These are phyloP conservation scores for Scophthalmus maximus DNA, from an alignment of 2,113 vertebrate genomes.

Conservation along the genomic window DNA sequence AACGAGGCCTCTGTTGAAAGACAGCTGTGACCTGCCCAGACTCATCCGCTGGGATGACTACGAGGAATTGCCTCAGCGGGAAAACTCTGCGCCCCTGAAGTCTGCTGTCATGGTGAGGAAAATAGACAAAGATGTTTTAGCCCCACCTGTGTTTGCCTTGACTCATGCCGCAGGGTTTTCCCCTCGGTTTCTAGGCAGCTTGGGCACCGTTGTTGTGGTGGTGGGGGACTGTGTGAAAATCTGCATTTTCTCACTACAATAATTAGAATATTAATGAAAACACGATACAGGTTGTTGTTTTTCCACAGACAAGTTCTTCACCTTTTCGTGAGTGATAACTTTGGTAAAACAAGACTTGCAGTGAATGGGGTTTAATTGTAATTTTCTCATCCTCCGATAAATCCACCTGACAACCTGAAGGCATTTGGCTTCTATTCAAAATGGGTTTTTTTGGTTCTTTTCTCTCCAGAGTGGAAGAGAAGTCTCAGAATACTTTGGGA, in stretches of 20 bases:
- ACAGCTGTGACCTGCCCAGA: conserved; percentile 70
- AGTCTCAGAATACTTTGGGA: not conserved
- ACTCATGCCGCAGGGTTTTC: not conserved
- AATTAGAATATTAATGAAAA: not conserved
- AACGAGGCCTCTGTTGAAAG: conserved; percentile 56
- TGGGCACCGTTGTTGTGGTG: not conserved
- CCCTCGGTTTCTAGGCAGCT: not conserved
- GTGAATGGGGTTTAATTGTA: not conserved
- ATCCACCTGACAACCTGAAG: not conserved
- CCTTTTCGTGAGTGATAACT: not conserved
- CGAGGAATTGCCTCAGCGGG: conserved; percentile 72
- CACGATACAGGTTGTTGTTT: not conserved
- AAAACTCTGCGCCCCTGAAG: conserved; percentile 64
- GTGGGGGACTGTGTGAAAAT: not conserved
- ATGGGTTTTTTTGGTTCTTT: not conserved
- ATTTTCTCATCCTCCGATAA: not conserved
- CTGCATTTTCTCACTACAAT: not conserved
- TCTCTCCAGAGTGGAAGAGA: not conserved
- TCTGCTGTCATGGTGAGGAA: conserved; percentile 67
- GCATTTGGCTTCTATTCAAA: not conserved
- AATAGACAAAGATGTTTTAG: not conserved
- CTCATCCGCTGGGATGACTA: conserved; percentile 81
- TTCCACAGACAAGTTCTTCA: not conserved
- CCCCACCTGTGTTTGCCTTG: not conserved
- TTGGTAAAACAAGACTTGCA: not conserved